Evolutionary conservation across 2,888 invertebrate genomes (phyloP), one percentile per base, ranked within the genome.

Genomic region (Ophion ellenae): DNA sequence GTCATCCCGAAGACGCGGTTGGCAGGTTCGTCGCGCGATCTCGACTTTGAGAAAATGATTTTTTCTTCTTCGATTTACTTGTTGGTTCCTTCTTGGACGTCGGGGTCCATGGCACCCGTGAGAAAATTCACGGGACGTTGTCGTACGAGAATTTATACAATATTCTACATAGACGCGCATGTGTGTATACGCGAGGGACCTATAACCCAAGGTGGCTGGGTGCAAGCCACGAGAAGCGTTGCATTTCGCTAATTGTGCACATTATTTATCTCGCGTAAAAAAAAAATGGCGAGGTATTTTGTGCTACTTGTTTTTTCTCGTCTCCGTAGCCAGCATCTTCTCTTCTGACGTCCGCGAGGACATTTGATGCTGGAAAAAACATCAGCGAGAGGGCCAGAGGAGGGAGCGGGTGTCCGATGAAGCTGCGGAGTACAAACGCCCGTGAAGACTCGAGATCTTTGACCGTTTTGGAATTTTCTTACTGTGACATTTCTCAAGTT

Each of bases 241-340:
- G 85, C 74, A 90, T 93, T 93, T 91, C 92, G 91, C 91, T 77
- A 89, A 88, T 88, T 88, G 70, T 86, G 92, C 92, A 91, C 87
- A 61, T 86, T 81, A 74, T 77, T 84, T 85, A 70, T 78, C 79
- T 53, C 74, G 83, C 79, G 14, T 53, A 40, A 32, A 20, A 36
- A 57, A 57, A 70, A 80, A 70, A 53, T 66, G 20, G 14, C 24
- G 20, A n/a, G 36, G 57, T 73, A n/a, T 6, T n/a, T 57, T 73
- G 32, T 17, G 59, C 73, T 3, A 32, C 64, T n/a, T 61, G 69
- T 73, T 67, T 80, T 75, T 81, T 64, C 69, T 63, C 36, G 20
- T 10, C 28, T 32, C 28, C 64, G 28, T 11, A 64, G 32, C 64
- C 66, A 75, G 47, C 32, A 40, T 20, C 59, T 66, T 47, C 61